Conservation (phyloP, 2,888 invertebrate species). For the Hymenopus coronatus region DNA sequence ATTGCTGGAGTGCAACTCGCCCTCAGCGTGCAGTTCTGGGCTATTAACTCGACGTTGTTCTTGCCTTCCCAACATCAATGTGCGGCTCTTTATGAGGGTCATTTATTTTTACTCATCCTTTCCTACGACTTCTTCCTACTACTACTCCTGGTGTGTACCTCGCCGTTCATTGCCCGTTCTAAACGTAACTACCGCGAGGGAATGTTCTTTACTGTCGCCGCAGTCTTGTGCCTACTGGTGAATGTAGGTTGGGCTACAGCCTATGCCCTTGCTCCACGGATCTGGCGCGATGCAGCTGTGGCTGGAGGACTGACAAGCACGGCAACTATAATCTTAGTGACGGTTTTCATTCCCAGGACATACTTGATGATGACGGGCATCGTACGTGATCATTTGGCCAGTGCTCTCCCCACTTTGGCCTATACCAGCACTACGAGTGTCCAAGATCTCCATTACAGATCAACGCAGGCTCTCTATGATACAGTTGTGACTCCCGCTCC, state of each 20-base stretch:
- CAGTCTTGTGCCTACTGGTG: conserved; percentile 53
- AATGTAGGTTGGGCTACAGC: conserved; percentile 63
- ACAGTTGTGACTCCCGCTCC: conserved; percentile 34
- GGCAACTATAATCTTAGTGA: conserved; percentile 59
- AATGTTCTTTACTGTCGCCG: conserved; percentile 48
- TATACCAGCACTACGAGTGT: conserved; percentile 28
- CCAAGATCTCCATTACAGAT: conserved; percentile 34
- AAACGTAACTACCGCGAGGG: conserved; percentile 69
- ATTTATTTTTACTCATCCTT: conserved; percentile 52
- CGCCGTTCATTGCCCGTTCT: conserved; percentile 61
- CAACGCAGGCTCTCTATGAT: conserved; percentile 42
- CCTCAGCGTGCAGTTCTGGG: conserved; percentile 43
- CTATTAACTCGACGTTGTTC: conserved; percentile 49
- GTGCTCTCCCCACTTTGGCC: conserved; percentile 39
- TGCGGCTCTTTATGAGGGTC: conserved; percentile 50
- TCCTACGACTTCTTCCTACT: conserved; percentile 63
- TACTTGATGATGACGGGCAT: conserved; percentile 65
- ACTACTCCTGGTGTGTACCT: conserved; percentile 53
- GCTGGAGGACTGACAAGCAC: conserved; percentile 61
- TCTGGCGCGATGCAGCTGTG: conserved; percentile 53
- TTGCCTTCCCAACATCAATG: conserved; percentile 48
- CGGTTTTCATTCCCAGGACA: conserved; percentile 66
- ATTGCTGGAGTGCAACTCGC: conserved; percentile 53
- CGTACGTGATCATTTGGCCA: conserved; percentile 55
- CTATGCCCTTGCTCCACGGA: conserved; percentile 46